Percentiles rank a stretch among this genome's conserved stretches.
These are phyloP conservation scores for Corydoras maculifer DNA, from an alignment of 2,113 vertebrate species.

Conservation along the genomic window DNA sequence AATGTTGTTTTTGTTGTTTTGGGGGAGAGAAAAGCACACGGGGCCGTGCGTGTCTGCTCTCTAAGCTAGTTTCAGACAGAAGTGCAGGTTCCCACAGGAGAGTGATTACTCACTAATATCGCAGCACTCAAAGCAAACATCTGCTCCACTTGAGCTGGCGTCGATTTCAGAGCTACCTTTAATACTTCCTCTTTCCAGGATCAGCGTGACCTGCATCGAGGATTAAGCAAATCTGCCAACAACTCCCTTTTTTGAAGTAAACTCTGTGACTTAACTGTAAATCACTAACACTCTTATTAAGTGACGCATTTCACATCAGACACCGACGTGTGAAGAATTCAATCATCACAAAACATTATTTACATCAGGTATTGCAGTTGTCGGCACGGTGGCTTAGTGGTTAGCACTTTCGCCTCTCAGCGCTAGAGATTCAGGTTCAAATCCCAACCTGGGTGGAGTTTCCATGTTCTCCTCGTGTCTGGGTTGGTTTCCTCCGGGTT, in stretches of 20 bases:
- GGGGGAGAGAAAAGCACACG: neutral
- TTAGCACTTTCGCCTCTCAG: too few relatives aligned
- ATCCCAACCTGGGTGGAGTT: too few relatives aligned
- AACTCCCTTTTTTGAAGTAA: neutral
- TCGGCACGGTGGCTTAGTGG: too few relatives aligned
- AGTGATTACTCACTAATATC: constrained; percentile 53
- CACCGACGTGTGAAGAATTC: too few relatives aligned
- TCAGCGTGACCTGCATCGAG: constrained; percentile 23
- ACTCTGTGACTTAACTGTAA: too few relatives aligned
- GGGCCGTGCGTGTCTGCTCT: constrained; percentile 47
- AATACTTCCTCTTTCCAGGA: constrained; percentile 24
- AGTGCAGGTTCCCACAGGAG: constrained; percentile 63
- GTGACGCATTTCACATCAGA: too few relatives aligned
- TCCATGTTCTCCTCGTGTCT: too few relatives aligned
- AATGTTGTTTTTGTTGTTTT: neutral
- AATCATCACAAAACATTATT: too few relatives aligned
- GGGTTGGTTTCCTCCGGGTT: too few relatives aligned
- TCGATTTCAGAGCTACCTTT: constrained; percentile 40
- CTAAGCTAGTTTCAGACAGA: constrained; percentile 58
- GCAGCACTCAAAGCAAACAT: constrained; percentile 53
- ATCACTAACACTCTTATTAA: too few relatives aligned
- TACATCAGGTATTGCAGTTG: too few relatives aligned
- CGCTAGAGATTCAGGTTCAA: too few relatives aligned
- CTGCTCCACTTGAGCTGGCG: constrained; percentile 39
- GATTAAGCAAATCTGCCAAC: constrained; percentile 14